These are phyloP conservation scores for Monopis laevigella DNA, from an alignment of 2,888 invertebrate species.

Conservation along the genomic window DNA sequence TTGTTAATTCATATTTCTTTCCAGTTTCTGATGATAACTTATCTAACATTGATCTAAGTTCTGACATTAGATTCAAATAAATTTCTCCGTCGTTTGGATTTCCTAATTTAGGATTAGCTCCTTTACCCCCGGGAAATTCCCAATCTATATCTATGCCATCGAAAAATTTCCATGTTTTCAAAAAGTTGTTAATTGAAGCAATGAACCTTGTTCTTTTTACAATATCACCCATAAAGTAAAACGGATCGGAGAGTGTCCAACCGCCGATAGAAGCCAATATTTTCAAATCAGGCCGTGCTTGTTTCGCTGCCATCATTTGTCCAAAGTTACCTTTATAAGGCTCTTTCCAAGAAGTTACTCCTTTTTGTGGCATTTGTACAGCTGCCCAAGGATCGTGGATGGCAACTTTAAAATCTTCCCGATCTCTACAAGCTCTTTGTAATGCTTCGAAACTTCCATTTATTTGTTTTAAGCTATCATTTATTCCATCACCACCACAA, in stretches of 20 bases:
- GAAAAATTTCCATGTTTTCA: constrained; percentile 60
- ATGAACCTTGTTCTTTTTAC: constrained; percentile 49
- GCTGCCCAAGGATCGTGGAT: constrained; percentile 62
- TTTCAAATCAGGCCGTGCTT: constrained; percentile 51
- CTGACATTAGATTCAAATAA: constrained; percentile 50
- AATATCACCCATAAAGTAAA: constrained; percentile 53
- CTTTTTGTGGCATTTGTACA: constrained; percentile 56
- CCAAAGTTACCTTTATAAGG: constrained; percentile 62
- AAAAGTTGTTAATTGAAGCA: constrained; percentile 53
- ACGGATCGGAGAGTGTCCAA: constrained; percentile 58
- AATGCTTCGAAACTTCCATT: constrained; percentile 62
- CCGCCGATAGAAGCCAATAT: constrained; percentile 57
- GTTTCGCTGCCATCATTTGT: constrained; percentile 57
- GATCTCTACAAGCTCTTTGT: constrained; percentile 55
- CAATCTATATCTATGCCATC: constrained; percentile 60
- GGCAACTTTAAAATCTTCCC: constrained; percentile 59
- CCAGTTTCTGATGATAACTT: constrained; percentile 49
- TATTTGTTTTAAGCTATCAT: constrained; percentile 60
- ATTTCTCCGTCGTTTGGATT: constrained; percentile 50
- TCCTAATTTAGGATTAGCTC: constrained; percentile 55
- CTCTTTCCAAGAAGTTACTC: constrained; percentile 55
- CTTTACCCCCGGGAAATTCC: constrained; percentile 62
- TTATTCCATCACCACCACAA: constrained; percentile 58
- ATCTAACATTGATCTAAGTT: constrained; percentile 51
- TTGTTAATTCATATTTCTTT: constrained; percentile 53